phyloP scores from a whole-genome alignment of 64 coral and sea anemone species.

The Trachythela sp. region DNA sequence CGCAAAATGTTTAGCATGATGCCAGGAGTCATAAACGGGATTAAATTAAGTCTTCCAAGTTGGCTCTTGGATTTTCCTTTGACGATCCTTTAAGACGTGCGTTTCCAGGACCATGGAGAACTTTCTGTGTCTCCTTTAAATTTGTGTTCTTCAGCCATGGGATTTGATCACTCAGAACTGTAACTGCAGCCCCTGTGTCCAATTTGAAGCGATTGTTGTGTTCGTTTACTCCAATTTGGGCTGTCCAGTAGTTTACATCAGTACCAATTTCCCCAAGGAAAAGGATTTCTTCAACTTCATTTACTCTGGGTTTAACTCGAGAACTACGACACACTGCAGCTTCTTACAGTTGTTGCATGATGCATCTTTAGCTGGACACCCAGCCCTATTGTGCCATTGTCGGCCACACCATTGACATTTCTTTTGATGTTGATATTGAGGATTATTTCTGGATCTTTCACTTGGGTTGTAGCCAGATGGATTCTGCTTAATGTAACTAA shows the following conservation, averaged over 20 bases:
- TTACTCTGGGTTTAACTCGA: background rate
- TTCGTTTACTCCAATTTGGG: slow-evolving; percentile 24
- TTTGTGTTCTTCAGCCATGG: slow-evolving; percentile 48
- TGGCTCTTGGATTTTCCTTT: slow-evolving; percentile 38
- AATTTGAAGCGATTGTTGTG: too few relatives aligned
- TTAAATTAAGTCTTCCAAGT: too few relatives aligned
- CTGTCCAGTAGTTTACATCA: background rate
- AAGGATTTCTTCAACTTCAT: background rate
- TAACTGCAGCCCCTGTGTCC: slow-evolving; percentile 24
- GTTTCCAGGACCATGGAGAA: slow-evolving; percentile 46
- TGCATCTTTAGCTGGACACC: too few relatives aligned
- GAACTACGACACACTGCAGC: background rate
- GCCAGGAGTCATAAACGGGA: background rate
- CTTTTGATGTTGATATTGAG: background rate
- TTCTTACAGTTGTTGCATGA: slow-evolving; percentile 33
- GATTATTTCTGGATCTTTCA: background rate
- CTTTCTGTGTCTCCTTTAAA: background rate
- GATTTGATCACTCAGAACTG: slow-evolving; percentile 24
- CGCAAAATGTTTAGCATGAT: background rate
- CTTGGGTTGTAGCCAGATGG: background rate
- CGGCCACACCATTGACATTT: slow-evolving; percentile 3
- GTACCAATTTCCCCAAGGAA: slow-evolving; percentile 20
- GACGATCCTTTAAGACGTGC: slow-evolving; percentile 50
- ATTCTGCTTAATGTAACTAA: background rate
- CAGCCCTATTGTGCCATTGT: too few relatives aligned